These are phyloP conservation scores for Gymnoscelis rufifasciata DNA, from an alignment of 2,888 invertebrate species.

Conservation along the genomic window DNA sequence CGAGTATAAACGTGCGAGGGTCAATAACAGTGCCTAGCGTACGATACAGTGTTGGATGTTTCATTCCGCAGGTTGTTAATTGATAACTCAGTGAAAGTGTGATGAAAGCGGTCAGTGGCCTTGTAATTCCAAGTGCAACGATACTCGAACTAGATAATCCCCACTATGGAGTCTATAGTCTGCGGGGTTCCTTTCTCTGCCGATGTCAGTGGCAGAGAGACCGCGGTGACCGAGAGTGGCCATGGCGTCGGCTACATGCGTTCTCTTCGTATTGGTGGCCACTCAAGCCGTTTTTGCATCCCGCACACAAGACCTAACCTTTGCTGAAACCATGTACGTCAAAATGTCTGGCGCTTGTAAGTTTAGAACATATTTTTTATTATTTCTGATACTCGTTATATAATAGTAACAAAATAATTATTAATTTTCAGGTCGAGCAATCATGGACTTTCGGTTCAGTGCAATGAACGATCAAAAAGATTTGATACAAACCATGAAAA, in stretches of 20 bases:
- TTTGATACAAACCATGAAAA: conserved; percentile 61
- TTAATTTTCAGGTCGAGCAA: conserved; percentile 62
- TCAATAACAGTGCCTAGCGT: too few relatives aligned
- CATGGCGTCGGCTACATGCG: conserved; percentile 47
- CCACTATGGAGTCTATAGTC: conserved; percentile 46
- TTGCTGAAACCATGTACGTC: conserved; percentile 64
- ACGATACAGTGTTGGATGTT: background rate
- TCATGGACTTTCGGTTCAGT: conserved; percentile 62
- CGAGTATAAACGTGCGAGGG: too few relatives aligned
- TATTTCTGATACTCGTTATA: background rate
- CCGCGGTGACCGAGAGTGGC: conserved; percentile 62
- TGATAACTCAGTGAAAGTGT: conserved; percentile 1
- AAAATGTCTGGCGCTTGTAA: conserved; percentile 70
- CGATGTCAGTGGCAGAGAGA: conserved; percentile 70
- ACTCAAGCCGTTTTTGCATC: conserved; percentile 34
- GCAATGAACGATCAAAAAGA: conserved; percentile 50
- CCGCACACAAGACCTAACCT: conserved; percentile 46
- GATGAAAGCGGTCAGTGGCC: conserved; percentile 37
- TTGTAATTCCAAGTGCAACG: conserved; percentile 40
- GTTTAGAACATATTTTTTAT: conserved; percentile 38
- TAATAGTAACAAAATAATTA: background rate
- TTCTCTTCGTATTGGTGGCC: conserved; percentile 42
- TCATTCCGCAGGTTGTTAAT: background rate
- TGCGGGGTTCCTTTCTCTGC: conserved; percentile 66
- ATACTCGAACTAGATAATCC: conserved; percentile 61